These are phyloP conservation scores for Phoxinus dragarum DNA, from an alignment of 2,797 vertebrate genomes.

Conservation along the genomic window DNA sequence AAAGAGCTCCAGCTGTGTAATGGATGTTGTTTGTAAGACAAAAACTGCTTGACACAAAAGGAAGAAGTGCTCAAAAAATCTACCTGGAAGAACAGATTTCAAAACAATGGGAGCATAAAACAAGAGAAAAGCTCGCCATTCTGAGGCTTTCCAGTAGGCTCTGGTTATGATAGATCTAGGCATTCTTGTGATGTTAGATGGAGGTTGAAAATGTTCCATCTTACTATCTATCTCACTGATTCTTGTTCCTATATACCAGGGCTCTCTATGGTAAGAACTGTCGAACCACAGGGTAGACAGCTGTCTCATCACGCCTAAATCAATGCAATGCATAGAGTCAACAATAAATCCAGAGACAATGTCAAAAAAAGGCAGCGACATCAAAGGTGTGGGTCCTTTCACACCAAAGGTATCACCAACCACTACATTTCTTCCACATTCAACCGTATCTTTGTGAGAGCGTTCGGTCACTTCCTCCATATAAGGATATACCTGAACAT, in stretches of 20 bases:
- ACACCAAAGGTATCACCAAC: background rate
- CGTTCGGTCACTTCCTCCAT: background rate
- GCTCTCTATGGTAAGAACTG: background rate
- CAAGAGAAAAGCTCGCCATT: background rate
- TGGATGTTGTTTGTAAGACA: conserved; percentile 2
- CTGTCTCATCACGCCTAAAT: background rate
- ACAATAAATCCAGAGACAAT: background rate
- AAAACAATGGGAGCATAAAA: background rate
- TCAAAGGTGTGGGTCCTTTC: background rate
- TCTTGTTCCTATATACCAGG: no score
- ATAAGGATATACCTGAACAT: conserved; percentile 1
- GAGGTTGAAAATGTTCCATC: background rate
- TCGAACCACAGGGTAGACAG: background rate
- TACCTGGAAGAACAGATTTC: background rate
- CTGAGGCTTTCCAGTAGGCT: conserved; percentile 5
- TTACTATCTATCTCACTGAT: background rate
- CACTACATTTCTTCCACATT: background rate
- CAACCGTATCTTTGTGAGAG: background rate
- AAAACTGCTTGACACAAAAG: background rate
- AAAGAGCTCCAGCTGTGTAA: conserved; percentile 5
- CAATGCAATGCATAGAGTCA: background rate
- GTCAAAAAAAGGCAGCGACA: background rate
- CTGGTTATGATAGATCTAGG: background rate
- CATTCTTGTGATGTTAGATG: conserved; percentile 4
- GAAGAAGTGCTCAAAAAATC: background rate